Base-by-base conservation (phyloP, 53 echinoderm and acorn worm genomes). In the Astropecten irregularis region DNA sequence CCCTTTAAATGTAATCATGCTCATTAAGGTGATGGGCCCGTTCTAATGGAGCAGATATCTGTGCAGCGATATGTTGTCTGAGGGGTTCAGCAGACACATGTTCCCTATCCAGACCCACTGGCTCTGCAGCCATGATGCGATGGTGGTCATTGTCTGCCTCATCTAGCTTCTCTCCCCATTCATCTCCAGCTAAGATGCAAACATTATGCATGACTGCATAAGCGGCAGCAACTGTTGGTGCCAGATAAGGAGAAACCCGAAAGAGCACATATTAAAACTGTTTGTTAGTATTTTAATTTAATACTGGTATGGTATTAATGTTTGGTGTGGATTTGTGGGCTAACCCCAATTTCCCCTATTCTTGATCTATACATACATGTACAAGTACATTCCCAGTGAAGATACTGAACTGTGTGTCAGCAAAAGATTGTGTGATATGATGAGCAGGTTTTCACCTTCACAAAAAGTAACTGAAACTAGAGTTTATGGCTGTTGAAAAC, bases 171-270 rank as follows among this genome's bases (percentile, higher is more conserved):
- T 69, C 31, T 28, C 13, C 69, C 69, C 69, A 69, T 30, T 69
- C 48, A 69, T 69, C 49, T 8, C 69, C 46, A 0, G 29, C 11
- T 21, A 69, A 9, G 4, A 69, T 27, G 18, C 69, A 69, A 2
- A 69, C 63, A 69, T 69, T 69, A 27, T 69, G 69, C 69, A 69
- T 69, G 22, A 69, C 29, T 26, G 69, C 69, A 69, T 48, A 69
- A 9, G 69, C 69, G 9, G 26, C 47, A 69, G 69, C 47, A 11
- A 69, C 69, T 47, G 44, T 69, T 26, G 69, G 69, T 25, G 69
- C 69, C 4, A 69, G 48, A 28, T 13, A 2, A 7, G 69, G 49
- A 47, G 48, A 69, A 48, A 69, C 29, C 69, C 47, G 48, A 22
- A 69, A 27, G 10, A 38, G 21, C 23, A 69, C 14, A 69, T 9